Base-by-base conservation (phyloP, 37 sponge, comb jelly and placozoan species). In the Spongia lamella region DNA sequence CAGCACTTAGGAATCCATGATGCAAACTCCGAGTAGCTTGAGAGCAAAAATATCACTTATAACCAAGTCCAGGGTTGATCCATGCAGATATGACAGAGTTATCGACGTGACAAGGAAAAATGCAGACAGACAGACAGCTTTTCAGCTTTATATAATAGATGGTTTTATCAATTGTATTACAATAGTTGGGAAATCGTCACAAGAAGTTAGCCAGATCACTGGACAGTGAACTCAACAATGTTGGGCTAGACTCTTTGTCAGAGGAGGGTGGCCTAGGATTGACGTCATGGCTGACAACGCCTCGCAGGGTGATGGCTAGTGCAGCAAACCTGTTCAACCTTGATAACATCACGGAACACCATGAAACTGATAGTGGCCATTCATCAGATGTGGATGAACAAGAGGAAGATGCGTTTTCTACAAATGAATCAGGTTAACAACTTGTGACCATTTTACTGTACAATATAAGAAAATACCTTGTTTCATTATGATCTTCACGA, bases 231-330 rank as follows among this genome's bases (percentile, higher is more conserved):
- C 56, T 72, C 20, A 36, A 54, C 9, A 5, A 9, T 13, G 47
- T 43, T 43, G 47, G 47, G 3, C 37, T 67, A 51, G n/a, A 71
- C 7, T n/a, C n/a, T n/a, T n/a, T n/a, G n/a, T 31, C 61, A 20
- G 49, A 34, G 2, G 73, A 60, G 50, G 34, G 32, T 35, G 85
- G 71, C 0, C 61, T 84, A 20, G 72, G 63, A 38, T 53, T 84
- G 30, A 70, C 66, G 20, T 61, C 68, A 22, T 62, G 58, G 19
- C 20, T 78, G 55, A 37, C 63, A 25, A 63, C 50, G 13, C 57
- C 68, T 7, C 63, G 59, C 51, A 33, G 70, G 32, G 38, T 66
- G 19, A 30, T 65, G 30, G 26, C 63, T 13, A 65, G 43, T 37
- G 66, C 66, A 26, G 25, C 33, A 33, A 65, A 54, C 6, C n/a